Evolutionary conservation across 1,140 invertebrate species (phyloP).

Genomic region (Hestina assimilis): DNA sequence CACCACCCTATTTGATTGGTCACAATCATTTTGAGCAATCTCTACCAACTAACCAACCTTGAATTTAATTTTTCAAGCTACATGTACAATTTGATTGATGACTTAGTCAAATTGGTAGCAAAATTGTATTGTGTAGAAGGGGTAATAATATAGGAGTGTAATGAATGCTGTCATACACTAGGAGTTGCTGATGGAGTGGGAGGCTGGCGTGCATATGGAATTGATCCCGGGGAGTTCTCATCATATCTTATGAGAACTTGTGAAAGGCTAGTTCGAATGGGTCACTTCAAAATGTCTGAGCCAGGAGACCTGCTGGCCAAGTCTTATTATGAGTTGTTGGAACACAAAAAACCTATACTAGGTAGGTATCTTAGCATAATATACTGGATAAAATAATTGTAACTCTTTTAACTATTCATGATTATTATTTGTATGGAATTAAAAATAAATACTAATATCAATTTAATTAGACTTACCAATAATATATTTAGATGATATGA

Average conservation of each 20-base stretch:
- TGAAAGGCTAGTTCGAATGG: slow-evolving; percentile 93
- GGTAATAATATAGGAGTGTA: too few species aligned
- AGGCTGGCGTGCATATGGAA: slow-evolving; percentile 98
- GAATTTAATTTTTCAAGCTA: too few species aligned
- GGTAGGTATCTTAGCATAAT: slow-evolving; percentile 69
- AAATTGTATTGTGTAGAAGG: too few species aligned
- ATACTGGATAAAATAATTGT: too few species aligned
- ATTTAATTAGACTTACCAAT: too few species aligned
- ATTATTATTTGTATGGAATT: neutral
- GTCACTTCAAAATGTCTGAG: slow-evolving; percentile 90
- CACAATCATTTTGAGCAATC: too few species aligned
- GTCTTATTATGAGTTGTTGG: slow-evolving; percentile 94
- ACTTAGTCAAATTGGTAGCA: too few species aligned
- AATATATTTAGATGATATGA: too few species aligned
- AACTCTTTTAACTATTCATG: neutral
- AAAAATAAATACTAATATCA: too few species aligned
- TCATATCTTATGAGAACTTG: slow-evolving; percentile 95
- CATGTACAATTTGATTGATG: too few species aligned
- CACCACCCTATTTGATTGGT: too few species aligned
- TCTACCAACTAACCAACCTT: too few species aligned
- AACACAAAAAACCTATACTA: slow-evolving; percentile 94
- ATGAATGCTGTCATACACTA: slow-evolving; percentile 62
- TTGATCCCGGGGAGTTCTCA: slow-evolving; percentile 97
- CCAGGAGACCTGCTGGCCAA: slow-evolving; percentile 92
- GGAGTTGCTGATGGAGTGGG: slow-evolving; percentile 99